Evolutionary conservation across 2,888 invertebrate species (phyloP), one percentile per base, ranked within the genome.

Genomic region (Drosophila subquinaria): DNA sequence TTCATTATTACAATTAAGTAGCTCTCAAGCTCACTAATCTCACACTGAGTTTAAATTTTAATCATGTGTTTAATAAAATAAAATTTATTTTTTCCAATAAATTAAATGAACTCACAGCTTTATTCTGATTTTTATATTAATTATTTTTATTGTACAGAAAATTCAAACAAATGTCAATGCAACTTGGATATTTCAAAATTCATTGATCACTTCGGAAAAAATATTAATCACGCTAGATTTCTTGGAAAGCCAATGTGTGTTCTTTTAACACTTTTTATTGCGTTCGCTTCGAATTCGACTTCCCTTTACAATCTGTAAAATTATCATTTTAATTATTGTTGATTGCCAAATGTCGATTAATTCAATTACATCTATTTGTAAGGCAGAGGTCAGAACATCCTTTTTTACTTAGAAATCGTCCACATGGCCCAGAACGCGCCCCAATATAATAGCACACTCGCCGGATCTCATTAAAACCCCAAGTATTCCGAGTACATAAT

Each of bases 351-450:
- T 15, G 1, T 15, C 10, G 27, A 15, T 20, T 33, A 20, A 13
- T 8, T 5, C 8, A 43, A 42, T 43, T 43, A 55, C 55, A 33
- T 55, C n/a, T 20, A 20, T 33, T 33, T 0, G 5, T 9, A 9
- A 55, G 9, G 9, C 81, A 79, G 1, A 75, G 68, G 3, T 69
- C 45, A 0, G 10, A 4, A 43, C 79, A 79, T 0, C 59, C 51
- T 8, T 42, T 56, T 52, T 57, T 6, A 3, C 63, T 55, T 60
- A 51, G 38, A 69, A 76, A 30, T 1, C 2, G 2, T 17, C 57
- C 57, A 27, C 72, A 72, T 3, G 69, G 67, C n/a, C 23, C 56
- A 2, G 0, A 1, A 11, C 15, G 11, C 1, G 8, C 4, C 4
- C 1, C 5, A 11, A 78, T 40, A 2, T 1, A 36, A 13, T 60